phyloP scores from a whole-genome alignment of 2,797 vertebrate species.

The Thunnus albacares region DNA sequence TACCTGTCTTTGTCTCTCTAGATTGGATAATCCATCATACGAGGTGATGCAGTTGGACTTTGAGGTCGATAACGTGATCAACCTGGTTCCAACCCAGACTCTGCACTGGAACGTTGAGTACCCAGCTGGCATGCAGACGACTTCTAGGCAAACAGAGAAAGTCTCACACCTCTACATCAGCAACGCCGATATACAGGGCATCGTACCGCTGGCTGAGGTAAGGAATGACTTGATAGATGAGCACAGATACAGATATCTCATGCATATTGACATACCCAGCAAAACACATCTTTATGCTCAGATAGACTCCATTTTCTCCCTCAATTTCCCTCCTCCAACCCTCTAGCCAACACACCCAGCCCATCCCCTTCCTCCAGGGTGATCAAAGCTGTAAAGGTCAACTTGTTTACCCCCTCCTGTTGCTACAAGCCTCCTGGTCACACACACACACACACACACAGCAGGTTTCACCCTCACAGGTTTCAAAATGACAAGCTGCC shows the following conservation, averaged over 20 bases:
- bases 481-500: slow-evolving; percentile 55
- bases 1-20: slow-evolving; percentile 60
- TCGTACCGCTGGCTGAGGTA: slow-evolving; percentile 94
- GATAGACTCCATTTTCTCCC: slow-evolving; percentile 34
- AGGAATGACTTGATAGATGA: slow-evolving; percentile 48
- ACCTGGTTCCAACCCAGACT: slow-evolving; percentile 90
- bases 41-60: slow-evolving; percentile 97
- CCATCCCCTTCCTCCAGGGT: slow-evolving; percentile 38
- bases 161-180: slow-evolving; percentile 94
- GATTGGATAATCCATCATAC: slow-evolving; percentile 87
- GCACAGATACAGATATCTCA: slow-evolving; percentile 25
- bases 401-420: slow-evolving; percentile 68
- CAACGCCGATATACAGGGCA: slow-evolving; percentile 90
- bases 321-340: slow-evolving; percentile 25
- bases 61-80: slow-evolving; percentile 92
- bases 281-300: slow-evolving; percentile 25
- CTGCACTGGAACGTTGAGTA: slow-evolving; percentile 95
- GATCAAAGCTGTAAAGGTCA: slow-evolving; percentile 76
- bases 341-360: slow-evolving; percentile 25
- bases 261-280: slow-evolving; percentile 28
- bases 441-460: slow-evolving; percentile 33
- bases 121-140: slow-evolving; percentile 71
- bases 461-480: slow-evolving; percentile 39
- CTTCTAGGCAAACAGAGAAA: slow-evolving; percentile 84
- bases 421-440: slow-evolving; percentile 61